These are phyloP conservation scores for Sminthurinus signatus DNA, from an alignment of 1,140 invertebrate species.

Conservation along the genomic window DNA sequence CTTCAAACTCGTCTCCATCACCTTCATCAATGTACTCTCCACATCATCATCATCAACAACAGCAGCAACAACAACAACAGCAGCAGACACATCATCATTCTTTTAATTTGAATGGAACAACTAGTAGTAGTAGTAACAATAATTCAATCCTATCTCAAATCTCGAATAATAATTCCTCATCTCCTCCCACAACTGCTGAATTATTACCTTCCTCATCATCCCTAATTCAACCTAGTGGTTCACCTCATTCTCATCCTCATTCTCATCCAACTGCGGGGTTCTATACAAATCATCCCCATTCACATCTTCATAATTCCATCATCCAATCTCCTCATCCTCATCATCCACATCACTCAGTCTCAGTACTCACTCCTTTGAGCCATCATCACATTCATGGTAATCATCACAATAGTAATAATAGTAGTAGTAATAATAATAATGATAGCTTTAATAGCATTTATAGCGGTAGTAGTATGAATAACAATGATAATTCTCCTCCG, in stretches of 20 bases:
- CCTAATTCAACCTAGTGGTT: too few relatives aligned
- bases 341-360: not conserved
- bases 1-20: conserved; percentile 9
- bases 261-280: not conserved
- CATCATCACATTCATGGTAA: conserved; percentile 14
- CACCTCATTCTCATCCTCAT: conserved; percentile 24
- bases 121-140: not conserved
- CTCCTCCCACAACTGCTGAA: conserved; percentile 12
- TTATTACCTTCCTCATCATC: conserved; percentile 10
- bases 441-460: not conserved
- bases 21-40: conserved; percentile 10
- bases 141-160: conserved; percentile 3
- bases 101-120: not conserved
- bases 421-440: not conserved
- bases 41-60: not conserved
- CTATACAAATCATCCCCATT: conserved; percentile 11
- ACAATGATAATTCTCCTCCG: not conserved
- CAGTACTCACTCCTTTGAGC: not conserved
- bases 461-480: not conserved
- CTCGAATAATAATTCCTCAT: conserved; percentile 1
- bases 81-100: too few relatives aligned
- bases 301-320: not conserved
- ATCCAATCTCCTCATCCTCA: conserved; percentile 4
- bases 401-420: conserved; percentile 7
- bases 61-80: conserved; percentile 5